Evolutionary conservation across 2,113 vertebrate genomes (phyloP), one percentile per base, ranked within the genome.

Genomic region (Hyperoodon ampullatus): DNA sequence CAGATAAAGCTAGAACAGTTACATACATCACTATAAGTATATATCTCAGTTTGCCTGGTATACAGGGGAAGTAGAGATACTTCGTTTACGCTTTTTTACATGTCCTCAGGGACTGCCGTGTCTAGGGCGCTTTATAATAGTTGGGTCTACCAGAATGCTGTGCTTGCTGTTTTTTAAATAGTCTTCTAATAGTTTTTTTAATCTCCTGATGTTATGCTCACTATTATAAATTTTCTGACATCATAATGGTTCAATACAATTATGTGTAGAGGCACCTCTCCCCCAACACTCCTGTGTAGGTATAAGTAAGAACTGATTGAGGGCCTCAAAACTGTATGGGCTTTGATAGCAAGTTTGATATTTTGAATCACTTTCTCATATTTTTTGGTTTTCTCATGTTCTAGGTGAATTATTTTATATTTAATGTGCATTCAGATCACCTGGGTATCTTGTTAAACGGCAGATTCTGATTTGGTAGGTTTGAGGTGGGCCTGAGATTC

Each of bases 331-430:
- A 90, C 71, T 84, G 12, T 42, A 11, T 96, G 35, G 28, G 0
- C 50, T 88, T 95, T 94, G 77, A 55, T 35, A 81, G 70, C 39
- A 93, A 88, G n/a, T 58, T 94, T 74, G 82, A 30, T 86, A 47
- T 28, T 93, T 94, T 80, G 50, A 71, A 60, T 1, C 5, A 28
- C 26, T 92, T 87, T 72, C 39, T 42, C 28, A 8, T 93, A 44
- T 96, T 90, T 95, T 96, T 44, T 85, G 16, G 18, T 78, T 95
- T 92, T 94, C 28, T 80, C 21, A 47, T 35, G 8, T 93, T 93
- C 53, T 85, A 42, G 16, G n/a, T 84, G 74, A 83, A 33, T 93
- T 50, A 75, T 95, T 91, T 61, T 91, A 55, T 6, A n/a, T 75
- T 92, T 75, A 60, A 35, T 83, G 8, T 84, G 2, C 28, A 18